These are phyloP conservation scores for Triops cancriformis DNA, from an alignment of 1,140 invertebrate genomes.

Conservation along the genomic window DNA sequence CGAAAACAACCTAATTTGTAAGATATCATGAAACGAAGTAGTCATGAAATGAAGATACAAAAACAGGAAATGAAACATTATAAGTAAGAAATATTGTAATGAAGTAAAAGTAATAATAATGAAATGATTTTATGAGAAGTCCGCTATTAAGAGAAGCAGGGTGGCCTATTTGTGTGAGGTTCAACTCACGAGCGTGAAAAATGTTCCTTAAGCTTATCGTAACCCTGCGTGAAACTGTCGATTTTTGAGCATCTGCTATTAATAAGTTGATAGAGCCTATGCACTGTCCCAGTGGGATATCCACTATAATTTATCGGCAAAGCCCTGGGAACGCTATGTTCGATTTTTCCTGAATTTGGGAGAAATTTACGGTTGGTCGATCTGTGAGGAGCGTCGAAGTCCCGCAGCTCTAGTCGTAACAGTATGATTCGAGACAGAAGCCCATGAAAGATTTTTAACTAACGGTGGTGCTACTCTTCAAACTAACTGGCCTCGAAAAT, in stretches of 20 bases:
- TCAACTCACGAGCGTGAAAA: not conserved
- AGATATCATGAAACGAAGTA: no score
- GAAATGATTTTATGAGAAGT: no score
- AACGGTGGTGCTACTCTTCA: not conserved
- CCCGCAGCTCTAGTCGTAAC: not conserved
- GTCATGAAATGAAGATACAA: no score
- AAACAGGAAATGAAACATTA: no score
- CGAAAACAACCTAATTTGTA: no score
- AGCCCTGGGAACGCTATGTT: not conserved
- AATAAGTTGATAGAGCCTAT: not conserved
- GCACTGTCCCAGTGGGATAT: not conserved
- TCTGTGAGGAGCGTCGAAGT: not conserved
- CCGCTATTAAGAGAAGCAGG: no score
- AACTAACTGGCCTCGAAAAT: not conserved
- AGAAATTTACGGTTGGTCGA: not conserved
- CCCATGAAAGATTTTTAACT: not conserved
- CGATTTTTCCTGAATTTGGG: not conserved
- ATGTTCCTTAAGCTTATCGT: not conserved
- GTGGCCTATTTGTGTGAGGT: not conserved
- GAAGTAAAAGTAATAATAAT: no score
- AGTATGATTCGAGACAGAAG: constrained; percentile 1
- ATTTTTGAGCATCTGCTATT: not conserved
- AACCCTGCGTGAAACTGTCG: not conserved
- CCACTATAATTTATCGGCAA: not conserved
- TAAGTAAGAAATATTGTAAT: no score